Conservation (phyloP, 2,888 invertebrate species). For the Nezara viridula region DNA sequence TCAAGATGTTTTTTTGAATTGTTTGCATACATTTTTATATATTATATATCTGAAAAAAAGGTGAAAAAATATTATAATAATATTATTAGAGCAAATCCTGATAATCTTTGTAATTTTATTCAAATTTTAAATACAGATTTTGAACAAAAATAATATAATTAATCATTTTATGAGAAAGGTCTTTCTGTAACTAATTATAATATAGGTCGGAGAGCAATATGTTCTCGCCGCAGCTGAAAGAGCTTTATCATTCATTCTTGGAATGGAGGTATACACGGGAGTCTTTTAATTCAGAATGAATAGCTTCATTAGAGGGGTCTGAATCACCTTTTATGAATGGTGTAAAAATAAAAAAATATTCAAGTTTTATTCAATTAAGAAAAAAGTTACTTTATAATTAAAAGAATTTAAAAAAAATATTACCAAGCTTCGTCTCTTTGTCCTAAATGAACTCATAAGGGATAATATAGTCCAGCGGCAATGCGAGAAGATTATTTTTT, state of each 20-base stretch:
- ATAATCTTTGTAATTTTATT: no score
- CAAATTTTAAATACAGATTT: no score
- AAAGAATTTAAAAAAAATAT: neutral
- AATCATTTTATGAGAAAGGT: neutral
- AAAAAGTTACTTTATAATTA: neutral
- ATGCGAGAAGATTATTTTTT: no score
- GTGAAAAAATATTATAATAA: no score
- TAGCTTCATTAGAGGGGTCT: neutral
- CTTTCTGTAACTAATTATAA: neutral
- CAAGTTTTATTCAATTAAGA: neutral
- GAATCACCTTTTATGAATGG: neutral
- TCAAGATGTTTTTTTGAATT: no score
- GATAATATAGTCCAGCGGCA: no score
- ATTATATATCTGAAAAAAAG: no score
- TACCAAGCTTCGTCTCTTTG: neutral
- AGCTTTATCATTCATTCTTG: no score
- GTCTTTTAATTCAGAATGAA: neutral
- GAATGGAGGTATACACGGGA: neutral
- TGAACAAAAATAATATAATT: neutral
- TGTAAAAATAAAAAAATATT: neutral
- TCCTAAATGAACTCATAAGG: neutral
- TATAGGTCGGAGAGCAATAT: neutral
- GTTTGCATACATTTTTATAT: no score
- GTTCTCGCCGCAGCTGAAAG: neutral
- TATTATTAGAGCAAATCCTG: no score